Conservation (phyloP, 1,140 invertebrate genomes). For the Anastatus disparis region DNA sequence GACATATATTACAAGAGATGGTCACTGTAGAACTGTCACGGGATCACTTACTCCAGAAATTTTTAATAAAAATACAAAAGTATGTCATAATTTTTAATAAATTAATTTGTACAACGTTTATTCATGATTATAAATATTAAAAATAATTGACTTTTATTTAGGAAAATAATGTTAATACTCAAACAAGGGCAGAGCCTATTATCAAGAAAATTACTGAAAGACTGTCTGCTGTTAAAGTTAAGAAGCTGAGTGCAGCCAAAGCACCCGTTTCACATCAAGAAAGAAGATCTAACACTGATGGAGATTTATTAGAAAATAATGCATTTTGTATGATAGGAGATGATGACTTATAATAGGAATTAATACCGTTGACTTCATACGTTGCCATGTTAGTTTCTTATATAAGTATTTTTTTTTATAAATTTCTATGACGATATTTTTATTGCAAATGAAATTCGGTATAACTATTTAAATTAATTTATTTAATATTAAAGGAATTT, state of each 20-base stretch:
- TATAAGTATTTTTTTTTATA: slow-evolving; percentile 20
- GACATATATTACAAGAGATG: slow-evolving; percentile 71
- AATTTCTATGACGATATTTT: slow-evolving; percentile 1
- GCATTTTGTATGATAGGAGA: slow-evolving; percentile 92
- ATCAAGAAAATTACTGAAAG: slow-evolving; percentile 64
- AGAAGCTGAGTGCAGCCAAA: slow-evolving; percentile 54
- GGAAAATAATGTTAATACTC: slow-evolving; percentile 43
- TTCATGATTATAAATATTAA: background rate
- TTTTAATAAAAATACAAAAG: slow-evolving; percentile 48
- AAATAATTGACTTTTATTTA: too few species aligned
- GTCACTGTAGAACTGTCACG: slow-evolving; percentile 62
- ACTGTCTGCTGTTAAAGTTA: slow-evolving; percentile 58
- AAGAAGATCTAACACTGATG: slow-evolving; percentile 71
- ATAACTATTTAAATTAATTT: too few species aligned
- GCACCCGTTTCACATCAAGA: slow-evolving; percentile 66
- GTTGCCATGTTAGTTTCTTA: slow-evolving; percentile 30
- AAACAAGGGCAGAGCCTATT: slow-evolving; percentile 60
- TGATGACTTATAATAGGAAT: slow-evolving; percentile 79
- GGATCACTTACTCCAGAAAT: slow-evolving; percentile 51
- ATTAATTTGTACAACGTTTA: background rate
- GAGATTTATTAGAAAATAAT: slow-evolving; percentile 83
- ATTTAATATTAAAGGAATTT: background rate
- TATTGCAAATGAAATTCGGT: too few species aligned
- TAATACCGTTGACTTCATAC: background rate
- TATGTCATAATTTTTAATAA: slow-evolving; percentile 16